These are phyloP conservation scores for Sinella curviseta DNA, from an alignment of 1,140 invertebrate genomes.

Conservation along the genomic window DNA sequence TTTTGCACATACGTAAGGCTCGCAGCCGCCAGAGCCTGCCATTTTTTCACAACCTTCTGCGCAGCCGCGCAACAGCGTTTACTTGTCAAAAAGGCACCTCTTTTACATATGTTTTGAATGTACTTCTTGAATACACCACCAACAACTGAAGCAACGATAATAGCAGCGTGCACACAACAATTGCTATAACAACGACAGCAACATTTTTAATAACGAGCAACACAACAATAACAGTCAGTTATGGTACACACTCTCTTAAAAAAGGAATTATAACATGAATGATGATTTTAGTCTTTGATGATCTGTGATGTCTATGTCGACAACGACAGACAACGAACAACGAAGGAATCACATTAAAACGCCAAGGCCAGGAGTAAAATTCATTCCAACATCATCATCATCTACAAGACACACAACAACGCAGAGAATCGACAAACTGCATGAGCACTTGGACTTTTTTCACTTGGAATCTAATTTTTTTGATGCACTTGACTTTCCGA, in stretches of 20 bases:
- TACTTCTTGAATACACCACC: too few relatives aligned
- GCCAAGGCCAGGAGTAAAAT: neutral
- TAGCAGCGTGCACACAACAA: too few relatives aligned
- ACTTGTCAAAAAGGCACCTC: neutral
- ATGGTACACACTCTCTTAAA: too few relatives aligned
- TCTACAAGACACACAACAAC: too few relatives aligned
- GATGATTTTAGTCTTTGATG: neutral
- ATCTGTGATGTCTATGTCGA: neutral
- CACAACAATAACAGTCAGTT: neutral
- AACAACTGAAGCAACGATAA: too few relatives aligned
- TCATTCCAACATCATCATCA: neutral
- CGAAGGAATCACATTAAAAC: slow-evolving; percentile 23
- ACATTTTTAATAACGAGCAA: neutral
- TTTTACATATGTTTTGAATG: neutral
- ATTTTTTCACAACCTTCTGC: neutral
- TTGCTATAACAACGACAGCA: neutral
- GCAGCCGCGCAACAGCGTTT: neutral
- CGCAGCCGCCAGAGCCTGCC: neutral
- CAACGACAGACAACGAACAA: neutral
- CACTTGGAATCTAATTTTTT: too few relatives aligned
- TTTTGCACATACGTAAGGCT: neutral
- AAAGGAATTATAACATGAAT: neutral
- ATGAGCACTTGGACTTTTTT: too few relatives aligned
- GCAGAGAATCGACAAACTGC: neutral
- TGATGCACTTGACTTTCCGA: too few relatives aligned